Base-by-base conservation (phyloP, 2,113 vertebrate species). In the Sebastes fasciatus region DNA sequence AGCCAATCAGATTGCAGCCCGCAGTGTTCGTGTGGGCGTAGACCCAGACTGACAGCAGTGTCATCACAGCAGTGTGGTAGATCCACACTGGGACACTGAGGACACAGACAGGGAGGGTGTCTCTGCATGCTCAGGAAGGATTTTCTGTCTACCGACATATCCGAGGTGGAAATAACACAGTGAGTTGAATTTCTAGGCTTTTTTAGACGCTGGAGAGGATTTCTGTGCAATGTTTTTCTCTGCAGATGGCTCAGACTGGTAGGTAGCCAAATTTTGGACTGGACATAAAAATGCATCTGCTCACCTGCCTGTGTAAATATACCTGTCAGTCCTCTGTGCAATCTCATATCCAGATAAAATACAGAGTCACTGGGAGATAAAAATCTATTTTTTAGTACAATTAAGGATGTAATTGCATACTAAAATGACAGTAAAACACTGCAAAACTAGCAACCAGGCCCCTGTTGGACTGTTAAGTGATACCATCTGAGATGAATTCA, bases 1-100 rank as follows among this genome's bases (percentile, higher is more conserved):
- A 1, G 46, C 91, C 92, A 93, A 92, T 92, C 46, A 4, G 34
- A 34, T 34, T 34, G 10, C 14, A 4, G 55, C 14, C 75, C 63
- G 75, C 75, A 54, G 75, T 69, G 80, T 64, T 54, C 0, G 57
- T 51, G 76, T 84, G 92, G 91, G 92, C 87, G 90, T 84, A 2
- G 69, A 14, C 67, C 51, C 71, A 49, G 54, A 16, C 52, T 52
- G 62, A 82, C 84, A 45, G 86, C 77, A 14, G 71, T 54, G 82
- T 62, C 71, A 69, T 77, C 89, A 23, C 58, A 51, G 79, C 74
- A 34, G 34, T 34, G 34, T 34, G 19, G 69, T 21, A 3, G 79
- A 78, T 6, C 60, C 85, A 77, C 80, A 76, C 68, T 52, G 43
- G 83, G 77, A 71, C 80, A 19, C 46, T 8, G 77, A 62, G 58